These are phyloP conservation scores for Hippopotamyrus pictus DNA, from an alignment of 2,797 vertebrate genomes.

Conservation along the genomic window DNA sequence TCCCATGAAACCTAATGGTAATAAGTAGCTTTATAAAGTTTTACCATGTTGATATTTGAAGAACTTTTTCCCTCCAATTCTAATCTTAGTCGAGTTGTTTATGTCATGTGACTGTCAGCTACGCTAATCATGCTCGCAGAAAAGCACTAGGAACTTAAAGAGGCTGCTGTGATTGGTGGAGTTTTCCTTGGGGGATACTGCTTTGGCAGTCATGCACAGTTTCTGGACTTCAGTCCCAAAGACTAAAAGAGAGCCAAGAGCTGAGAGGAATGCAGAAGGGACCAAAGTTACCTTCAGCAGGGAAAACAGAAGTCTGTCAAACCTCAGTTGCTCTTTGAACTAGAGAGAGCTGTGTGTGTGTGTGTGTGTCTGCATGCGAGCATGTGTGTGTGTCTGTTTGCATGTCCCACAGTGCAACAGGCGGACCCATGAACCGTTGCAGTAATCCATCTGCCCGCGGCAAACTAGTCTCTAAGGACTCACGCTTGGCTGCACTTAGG, in stretches of 20 bases:
- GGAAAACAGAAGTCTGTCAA: not conserved
- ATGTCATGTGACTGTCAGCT: not conserved
- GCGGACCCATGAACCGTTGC: not conserved
- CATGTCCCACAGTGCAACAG: constrained; percentile 3
- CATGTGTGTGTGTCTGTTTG: not conserved
- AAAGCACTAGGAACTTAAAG: not conserved
- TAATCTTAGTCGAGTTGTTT: not conserved
- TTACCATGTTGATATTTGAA: not conserved
- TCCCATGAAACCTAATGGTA: not conserved
- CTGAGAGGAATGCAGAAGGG: not conserved
- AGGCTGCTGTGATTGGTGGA: not conserved
- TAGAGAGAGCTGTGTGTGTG: not conserved
- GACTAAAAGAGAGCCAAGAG: not conserved
- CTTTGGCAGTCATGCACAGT: not conserved
- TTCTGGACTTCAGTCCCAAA: not conserved
- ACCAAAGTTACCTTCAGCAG: not conserved
- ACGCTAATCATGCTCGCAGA: not conserved
- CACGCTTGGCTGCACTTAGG: constrained; percentile 24
- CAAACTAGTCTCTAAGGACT: constrained; percentile 14
- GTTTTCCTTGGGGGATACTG: not conserved
- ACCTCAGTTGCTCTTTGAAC: not conserved
- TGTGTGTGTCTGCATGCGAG: not conserved
- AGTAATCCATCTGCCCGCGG: constrained; percentile 10
- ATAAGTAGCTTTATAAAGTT: not conserved
- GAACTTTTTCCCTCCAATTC: not conserved